Conservation (phyloP, 2,113 vertebrate species). For the Rhegmatorhina hoffmannsi region DNA sequence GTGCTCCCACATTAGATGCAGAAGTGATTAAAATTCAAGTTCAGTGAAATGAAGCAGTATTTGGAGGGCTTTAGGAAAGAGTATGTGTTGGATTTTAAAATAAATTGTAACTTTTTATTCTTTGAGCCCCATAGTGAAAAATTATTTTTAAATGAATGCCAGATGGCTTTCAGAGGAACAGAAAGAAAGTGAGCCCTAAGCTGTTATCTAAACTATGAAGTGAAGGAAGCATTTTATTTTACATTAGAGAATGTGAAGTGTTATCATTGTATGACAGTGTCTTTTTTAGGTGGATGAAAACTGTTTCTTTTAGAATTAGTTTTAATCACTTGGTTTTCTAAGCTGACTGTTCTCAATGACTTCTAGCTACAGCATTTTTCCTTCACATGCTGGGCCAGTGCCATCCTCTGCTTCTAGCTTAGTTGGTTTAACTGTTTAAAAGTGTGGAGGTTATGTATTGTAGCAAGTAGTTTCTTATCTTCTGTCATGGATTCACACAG, state of each 20-base stretch:
- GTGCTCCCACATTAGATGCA: neutral
- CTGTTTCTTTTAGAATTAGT: conserved; percentile 47
- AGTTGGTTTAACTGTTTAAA: neutral
- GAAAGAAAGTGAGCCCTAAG: conserved; percentile 30
- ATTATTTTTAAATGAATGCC: conserved; percentile 50
- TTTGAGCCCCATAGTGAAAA: conserved; percentile 6
- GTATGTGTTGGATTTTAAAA: conserved; percentile 8
- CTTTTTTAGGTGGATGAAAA: neutral
- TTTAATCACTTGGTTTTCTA: conserved; percentile 26
- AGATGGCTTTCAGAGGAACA: conserved; percentile 44
- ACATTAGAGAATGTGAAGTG: conserved; percentile 1
- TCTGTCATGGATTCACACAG: neutral
- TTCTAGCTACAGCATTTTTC: neutral
- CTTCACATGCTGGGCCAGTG: neutral
- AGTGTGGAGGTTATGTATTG: neutral
- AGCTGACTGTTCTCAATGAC: neutral
- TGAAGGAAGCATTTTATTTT: conserved; percentile 47
- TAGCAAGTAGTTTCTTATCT: neutral
- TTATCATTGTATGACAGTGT: neutral
- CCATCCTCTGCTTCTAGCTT: neutral
- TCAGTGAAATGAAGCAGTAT: neutral
- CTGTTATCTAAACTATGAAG: conserved; percentile 21
- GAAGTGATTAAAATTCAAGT: neutral
- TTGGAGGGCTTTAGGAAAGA: conserved; percentile 9
- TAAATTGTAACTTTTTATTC: conserved; percentile 23